Evolutionary conservation across 2,797 vertebrate genomes (phyloP), one percentile per base, ranked within the genome.

Genomic region (Tokudaia muenninki): DNA sequence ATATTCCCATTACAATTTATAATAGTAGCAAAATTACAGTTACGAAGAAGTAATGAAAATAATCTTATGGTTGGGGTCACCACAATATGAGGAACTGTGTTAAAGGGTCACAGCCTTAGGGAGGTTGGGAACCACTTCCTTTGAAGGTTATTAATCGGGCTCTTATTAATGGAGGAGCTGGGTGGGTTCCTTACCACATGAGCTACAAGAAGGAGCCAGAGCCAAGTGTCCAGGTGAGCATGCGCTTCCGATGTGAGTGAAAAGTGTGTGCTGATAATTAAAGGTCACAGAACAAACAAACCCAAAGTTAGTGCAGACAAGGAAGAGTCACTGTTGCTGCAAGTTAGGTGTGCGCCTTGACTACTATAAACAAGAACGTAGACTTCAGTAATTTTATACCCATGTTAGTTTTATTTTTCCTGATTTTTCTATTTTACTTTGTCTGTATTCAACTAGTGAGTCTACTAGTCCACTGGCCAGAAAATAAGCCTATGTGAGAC

Each of bases 191-290:
- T n/a, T 70, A 6, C 2, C 5, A 4, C 41, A 21, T 87, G 50
- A n/a, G 26, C 22, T 72, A 91, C 13, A 67, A 3, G 17, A 74
- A 83, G 75, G n/a, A 61, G 89, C 65, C 77, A n/a, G 13, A 59
- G 34, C 24, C 22, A n/a, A 17, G 75, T 34, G 37, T 95, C 75
- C 13, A 19, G 29, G 8, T 34, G 55, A 65, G 37, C 37, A 19
- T 12, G 92, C 24, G 72, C 87, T 79, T 92, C 41, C 81, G n/a
- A 52, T 44, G 24, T 80, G 72, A 97, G 50, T 21, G 67, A 93
- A 95, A 92, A 77, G 26, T 79, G 19, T 79, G 41, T 93, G 75
- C 37, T 31, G 47, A 84, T 79, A 74, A 82, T 77, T 80, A 84
- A 83, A 82, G 26, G 61, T 41, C 87, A 61, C 5, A 89, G 52